Base-by-base conservation (phyloP, 2,888 invertebrate species). In the Drepanosiphum platanoidis region DNA sequence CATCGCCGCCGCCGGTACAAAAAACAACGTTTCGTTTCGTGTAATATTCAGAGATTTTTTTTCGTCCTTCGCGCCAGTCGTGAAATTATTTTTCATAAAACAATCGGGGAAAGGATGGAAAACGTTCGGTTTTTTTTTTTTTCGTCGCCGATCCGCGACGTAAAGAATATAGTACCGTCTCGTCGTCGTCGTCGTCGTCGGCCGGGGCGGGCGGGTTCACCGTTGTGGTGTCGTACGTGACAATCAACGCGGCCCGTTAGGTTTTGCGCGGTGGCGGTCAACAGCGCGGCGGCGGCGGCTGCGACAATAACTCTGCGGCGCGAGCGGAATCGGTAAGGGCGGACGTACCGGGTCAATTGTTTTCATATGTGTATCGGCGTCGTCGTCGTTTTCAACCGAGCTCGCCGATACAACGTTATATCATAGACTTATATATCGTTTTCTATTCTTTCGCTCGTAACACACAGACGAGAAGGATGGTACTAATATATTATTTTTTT, bases 181-280 rank as follows among this genome's bases (percentile, higher is more conserved):
- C 22, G 46, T 39, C n/a, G 27, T 34, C n/a, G 46, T 66, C 66
- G 64, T 39, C 52, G 52, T 39, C 0, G 4, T 5, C 36, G 52
- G 46, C 34, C 15, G 34, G 36, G 22, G 70, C 58, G 36, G n/a
- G n/a, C n/a, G n/a, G n/a, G n/a, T n/a, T n/a, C n/a, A n/a, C n/a
- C n/a, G n/a, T n/a, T n/a, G n/a, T n/a, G n/a, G n/a, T n/a, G n/a
- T n/a, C 32, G 75, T 64, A 72, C 42, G 72, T 74, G 66, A 75
- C 66, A 32, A 46, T 66, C 11, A 9, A 32, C 74, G 27, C 13
- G 74, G n/a, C 34, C 66, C 83, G 74, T 83, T 75, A 75, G 82
- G 30, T 72, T 82, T 34, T 13, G 82, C 64, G 61, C n/a, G 68
- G 30, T 11, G 11, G 61, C 61, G 27, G 30, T 58, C 58, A 58